These are phyloP conservation scores for Centrocercus urophasianus DNA, from an alignment of 2,113 vertebrate species.

Conservation along the genomic window DNA sequence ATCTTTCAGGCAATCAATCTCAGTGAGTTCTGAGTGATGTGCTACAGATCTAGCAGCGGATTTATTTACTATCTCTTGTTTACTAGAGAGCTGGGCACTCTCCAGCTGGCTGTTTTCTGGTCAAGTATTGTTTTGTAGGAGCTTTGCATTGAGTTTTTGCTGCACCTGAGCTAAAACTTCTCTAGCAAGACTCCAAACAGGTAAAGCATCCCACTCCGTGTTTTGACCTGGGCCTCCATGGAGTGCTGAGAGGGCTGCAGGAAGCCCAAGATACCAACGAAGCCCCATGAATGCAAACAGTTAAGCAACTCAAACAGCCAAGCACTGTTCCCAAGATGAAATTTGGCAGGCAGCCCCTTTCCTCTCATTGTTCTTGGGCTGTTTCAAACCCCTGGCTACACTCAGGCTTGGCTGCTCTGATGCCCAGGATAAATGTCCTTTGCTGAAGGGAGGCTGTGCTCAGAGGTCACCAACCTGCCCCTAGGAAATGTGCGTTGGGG, in stretches of 20 bases:
- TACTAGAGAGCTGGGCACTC: background rate
- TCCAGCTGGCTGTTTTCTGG: background rate
- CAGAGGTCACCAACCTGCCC: background rate
- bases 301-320: background rate
- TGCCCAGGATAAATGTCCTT: background rate
- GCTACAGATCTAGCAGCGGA: background rate
- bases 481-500: background rate
- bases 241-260: background rate
- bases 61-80: background rate
- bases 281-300: background rate
- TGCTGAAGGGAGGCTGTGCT: fast-evolving
- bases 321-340: background rate
- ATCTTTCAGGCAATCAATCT: background rate
- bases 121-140: background rate
- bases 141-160: background rate
- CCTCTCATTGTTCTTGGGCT: background rate
- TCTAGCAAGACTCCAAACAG: background rate
- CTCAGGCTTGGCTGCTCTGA: background rate
- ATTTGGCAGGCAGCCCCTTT: background rate
- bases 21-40: background rate
- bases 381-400: background rate
- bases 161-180: background rate
- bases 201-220: background rate
- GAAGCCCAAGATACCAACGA: background rate
- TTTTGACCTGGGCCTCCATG: background rate